Conservation (phyloP, 2,797 vertebrate genomes). For the Squalus acanthias region DNA sequence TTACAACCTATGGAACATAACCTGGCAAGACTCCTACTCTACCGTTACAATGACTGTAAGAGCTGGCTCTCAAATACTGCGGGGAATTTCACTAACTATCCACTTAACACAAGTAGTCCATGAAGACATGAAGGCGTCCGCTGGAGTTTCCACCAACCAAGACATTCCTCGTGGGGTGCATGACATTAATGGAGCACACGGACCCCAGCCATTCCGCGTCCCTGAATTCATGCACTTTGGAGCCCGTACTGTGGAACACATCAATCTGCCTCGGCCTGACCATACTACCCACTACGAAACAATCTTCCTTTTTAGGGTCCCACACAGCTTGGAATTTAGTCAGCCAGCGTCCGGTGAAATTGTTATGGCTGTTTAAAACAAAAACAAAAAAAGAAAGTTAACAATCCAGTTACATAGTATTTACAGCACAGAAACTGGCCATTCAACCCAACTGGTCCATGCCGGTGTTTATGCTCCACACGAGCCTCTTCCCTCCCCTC, state of each 20-base stretch:
- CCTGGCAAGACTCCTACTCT: not conserved
- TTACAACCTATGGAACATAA: not conserved
- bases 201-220: conserved; percentile 58
- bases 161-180: conserved; percentile 68
- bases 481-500: not conserved
- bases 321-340: conserved; percentile 67
- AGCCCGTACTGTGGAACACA: conserved; percentile 66
- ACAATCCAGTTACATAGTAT: not conserved
- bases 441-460: not conserved
- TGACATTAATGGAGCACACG: conserved; percentile 63
- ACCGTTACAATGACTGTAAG: not conserved
- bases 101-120: conserved; percentile 46
- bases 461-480: not conserved
- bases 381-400: not conserved
- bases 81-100: not conserved
- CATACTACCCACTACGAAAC: conserved; percentile 71
- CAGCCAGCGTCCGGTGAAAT: conserved; percentile 68
- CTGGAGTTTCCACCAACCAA: conserved; percentile 71
- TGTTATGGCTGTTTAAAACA: conserved; percentile 61
- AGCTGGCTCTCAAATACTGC: not conserved
- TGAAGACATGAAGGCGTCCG: conserved; percentile 72
- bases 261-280: conserved; percentile 56
- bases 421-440: not conserved
- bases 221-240: conserved; percentile 56
- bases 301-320: conserved; percentile 80